Base-by-base conservation (phyloP, 2,888 invertebrate species). In the Oxystoma pomonae region DNA sequence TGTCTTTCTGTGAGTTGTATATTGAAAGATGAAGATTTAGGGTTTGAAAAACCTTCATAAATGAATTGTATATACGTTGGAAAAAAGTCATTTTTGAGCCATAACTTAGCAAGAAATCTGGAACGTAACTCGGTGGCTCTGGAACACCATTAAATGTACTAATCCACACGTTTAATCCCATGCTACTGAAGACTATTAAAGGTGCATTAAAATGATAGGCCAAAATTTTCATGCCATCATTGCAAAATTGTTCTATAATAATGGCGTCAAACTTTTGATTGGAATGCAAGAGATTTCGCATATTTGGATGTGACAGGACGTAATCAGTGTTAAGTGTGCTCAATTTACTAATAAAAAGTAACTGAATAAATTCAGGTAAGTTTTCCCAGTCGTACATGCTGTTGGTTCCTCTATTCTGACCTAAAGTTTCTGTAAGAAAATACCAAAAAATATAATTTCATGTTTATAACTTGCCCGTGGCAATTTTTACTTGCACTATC, bases 11-110 rank as follows among this genome's bases (percentile, higher is more conserved):
- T 2, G 53, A 19, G 0, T 70, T 71, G 16, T 66, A 61, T 1
- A 61, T 49, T 18, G 63, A 17, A n/a, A 66, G 62, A 49, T 65
- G 21, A 19, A 57, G 21, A 20, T 17, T 51, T 16, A 18, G 20
- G 55, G 9, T 57, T 17, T 2, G 61, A 19, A 61, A 1, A 12
- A 69, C 7, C 49, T 61, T 35, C 17, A 58, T 57, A 12, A 78
- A 80, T 0, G 82, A 76, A 71, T 87, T 88, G n/a, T 79, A 74
- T 0, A 86, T 56, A 65, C 88, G 75, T 66, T 83, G 81, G 72
- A 76, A 75, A 67, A 88, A 86, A 35, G 77, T 82, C 75, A 83
- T 83, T 17, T 61, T 20, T 51, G 53, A 5, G 53, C 17, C 5
- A 62, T 74, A 80, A 2, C 78, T 73, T 61, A 80, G 66, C 62